A percentile compares a stretch with the other conserved stretches of the same genome.
Conservation (phyloP, 2,888 invertebrate species). For the Rhopalosiphum nymphaeae region DNA sequence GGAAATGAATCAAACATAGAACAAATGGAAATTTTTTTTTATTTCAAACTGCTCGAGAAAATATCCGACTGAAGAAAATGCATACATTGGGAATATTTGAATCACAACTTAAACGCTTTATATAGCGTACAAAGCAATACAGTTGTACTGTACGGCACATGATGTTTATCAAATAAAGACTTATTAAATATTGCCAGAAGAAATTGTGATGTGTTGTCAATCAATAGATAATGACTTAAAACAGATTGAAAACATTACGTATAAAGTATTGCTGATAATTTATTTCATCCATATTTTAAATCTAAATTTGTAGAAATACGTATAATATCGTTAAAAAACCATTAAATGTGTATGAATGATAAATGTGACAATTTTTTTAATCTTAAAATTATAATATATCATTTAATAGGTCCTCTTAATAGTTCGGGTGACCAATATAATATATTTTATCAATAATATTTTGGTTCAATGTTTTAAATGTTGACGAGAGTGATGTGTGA, state of each 20-base stretch:
- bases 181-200: neutral
- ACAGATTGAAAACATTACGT: neutral
- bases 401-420: neutral
- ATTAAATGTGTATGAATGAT: neutral
- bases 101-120: neutral
- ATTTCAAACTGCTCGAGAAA: neutral
- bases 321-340: neutral
- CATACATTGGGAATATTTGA: neutral
- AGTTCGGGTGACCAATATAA: neutral
- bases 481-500: neutral
- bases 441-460: neutral
- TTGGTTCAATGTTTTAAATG: neutral
- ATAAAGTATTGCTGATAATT: neutral
- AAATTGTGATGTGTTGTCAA: neutral
- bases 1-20: neutral
- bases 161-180: neutral
- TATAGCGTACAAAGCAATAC: neutral
- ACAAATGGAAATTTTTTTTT: neutral
- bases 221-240: neutral
- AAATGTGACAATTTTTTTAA: neutral
- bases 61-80: neutral
- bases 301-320: neutral
- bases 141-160: neutral
- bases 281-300: neutral
- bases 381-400: neutral